Conservation (phyloP, 2,797 vertebrate species). For the Tenualosa thibaudeaui region DNA sequence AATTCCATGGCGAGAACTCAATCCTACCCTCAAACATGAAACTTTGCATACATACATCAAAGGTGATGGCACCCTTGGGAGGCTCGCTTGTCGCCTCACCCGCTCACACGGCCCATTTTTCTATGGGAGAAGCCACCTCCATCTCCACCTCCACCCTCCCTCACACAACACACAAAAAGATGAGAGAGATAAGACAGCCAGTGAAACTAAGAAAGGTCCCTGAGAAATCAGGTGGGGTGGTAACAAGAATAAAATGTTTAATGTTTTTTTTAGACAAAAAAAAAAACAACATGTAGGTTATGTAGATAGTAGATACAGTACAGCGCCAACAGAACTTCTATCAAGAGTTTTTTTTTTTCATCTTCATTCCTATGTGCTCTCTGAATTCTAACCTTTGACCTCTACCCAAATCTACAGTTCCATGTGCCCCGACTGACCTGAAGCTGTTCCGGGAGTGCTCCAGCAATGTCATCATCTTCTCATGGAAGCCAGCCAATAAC, state of each 20-base stretch:
- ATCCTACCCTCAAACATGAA: not conserved
- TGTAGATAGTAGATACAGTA: not conserved
- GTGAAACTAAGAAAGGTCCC: not conserved
- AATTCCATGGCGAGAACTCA: not conserved
- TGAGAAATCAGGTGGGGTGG: not conserved
- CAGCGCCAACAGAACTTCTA: not conserved
- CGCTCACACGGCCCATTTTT: not conserved
- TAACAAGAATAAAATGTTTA: not conserved
- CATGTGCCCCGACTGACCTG: constrained; percentile 69
- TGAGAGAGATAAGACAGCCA: not conserved
- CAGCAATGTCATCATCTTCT: constrained; percentile 71
- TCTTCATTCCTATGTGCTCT: not conserved
- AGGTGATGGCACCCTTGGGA: not conserved
- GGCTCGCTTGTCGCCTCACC: not conserved
- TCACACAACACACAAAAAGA: not conserved
- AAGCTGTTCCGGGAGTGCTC: constrained; percentile 68
- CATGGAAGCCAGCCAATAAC: constrained; percentile 65
- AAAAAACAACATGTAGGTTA: not conserved
- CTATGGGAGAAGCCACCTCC: not conserved
- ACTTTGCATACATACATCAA: not conserved
- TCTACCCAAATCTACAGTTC: constrained; percentile 53
- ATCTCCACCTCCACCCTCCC: not conserved
- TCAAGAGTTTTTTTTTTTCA: not conserved
- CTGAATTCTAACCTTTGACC: not conserved
- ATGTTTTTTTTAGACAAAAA: not conserved